Percentiles rank a stretch among this genome's conserved stretches.
Conservation (phyloP, 2,888 invertebrate genomes). For the Brachylomia viminalis region DNA sequence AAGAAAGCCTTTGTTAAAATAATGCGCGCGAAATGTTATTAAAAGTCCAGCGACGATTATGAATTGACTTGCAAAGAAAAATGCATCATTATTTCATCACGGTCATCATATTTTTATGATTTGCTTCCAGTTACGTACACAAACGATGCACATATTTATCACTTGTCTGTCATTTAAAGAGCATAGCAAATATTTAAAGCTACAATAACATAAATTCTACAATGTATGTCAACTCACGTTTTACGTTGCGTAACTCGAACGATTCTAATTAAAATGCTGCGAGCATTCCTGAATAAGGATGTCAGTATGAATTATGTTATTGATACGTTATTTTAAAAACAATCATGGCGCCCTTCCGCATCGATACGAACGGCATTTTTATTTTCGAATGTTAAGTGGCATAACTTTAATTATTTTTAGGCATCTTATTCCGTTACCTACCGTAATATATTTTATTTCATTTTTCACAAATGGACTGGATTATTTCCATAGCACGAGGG, state of each 20-base stretch:
- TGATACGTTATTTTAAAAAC: conserved; percentile 58
- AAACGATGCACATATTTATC: conserved; percentile 19
- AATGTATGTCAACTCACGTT: conserved; percentile 40
- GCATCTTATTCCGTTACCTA: not conserved
- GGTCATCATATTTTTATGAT: not conserved
- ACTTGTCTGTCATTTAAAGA: conserved; percentile 34
- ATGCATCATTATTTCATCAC: too few species aligned
- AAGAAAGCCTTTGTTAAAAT: not conserved
- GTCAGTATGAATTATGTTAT: conserved; percentile 54
- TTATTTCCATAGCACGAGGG: not conserved
- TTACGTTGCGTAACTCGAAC: conserved; percentile 50
- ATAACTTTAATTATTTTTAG: conserved; percentile 14
- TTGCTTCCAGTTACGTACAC: conserved; percentile 10
- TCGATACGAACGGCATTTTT: conserved; percentile 50
- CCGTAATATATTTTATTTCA: too few species aligned
- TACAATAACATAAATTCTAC: conserved; percentile 40
- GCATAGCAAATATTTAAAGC: conserved; percentile 45
- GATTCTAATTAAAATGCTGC: conserved; percentile 63
- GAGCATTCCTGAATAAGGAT: conserved; percentile 62
- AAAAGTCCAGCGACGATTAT: not conserved
- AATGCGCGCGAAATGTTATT: not conserved
- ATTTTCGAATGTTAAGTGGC: conserved; percentile 35
- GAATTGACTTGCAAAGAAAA: not conserved
- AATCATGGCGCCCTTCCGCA: conserved; percentile 48
- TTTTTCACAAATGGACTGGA: too few species aligned